These are phyloP conservation scores for Jaculus jaculus DNA, from an alignment of 2,113 vertebrate species.

Conservation along the genomic window DNA sequence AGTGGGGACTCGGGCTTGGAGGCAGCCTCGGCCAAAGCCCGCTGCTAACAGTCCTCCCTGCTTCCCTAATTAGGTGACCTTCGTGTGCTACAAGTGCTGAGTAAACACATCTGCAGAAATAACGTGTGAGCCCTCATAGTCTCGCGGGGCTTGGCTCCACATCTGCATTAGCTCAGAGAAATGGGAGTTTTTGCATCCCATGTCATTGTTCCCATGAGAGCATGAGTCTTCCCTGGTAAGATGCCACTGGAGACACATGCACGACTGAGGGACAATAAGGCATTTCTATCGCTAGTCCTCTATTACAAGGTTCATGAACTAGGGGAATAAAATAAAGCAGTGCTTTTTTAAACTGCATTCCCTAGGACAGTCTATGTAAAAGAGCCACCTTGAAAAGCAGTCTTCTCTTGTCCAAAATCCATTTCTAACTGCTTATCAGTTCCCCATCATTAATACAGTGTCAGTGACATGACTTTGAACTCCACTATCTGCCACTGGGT, in stretches of 20 bases:
- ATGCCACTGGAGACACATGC: rapidly evolving
- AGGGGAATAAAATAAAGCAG: not conserved
- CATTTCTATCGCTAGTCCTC: not conserved
- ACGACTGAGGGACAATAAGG: not conserved
- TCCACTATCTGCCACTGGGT: not conserved
- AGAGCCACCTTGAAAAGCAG: not conserved
- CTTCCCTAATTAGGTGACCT: not conserved
- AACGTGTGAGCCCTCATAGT: not conserved
- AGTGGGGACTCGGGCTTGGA: not conserved
- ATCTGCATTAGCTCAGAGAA: not conserved
- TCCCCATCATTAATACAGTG: not conserved
- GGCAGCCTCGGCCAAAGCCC: not conserved
- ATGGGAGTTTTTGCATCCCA: not conserved
- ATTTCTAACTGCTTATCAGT: not conserved
- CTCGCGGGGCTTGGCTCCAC: rapidly evolving
- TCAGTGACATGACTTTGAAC: not conserved
- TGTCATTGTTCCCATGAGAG: slow-evolving; percentile 28
- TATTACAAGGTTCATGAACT: not conserved
- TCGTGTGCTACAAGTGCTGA: slow-evolving; percentile 13
- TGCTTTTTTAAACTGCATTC: not conserved
- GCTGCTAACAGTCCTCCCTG: not conserved
- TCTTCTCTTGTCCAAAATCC: not conserved
- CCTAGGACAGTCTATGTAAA: not conserved
- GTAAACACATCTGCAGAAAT: slow-evolving; percentile 37
- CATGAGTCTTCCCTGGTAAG: not conserved